phyloP scores from a whole-genome alignment of 2,888 invertebrate species.

The Oscheius onirici region DNA sequence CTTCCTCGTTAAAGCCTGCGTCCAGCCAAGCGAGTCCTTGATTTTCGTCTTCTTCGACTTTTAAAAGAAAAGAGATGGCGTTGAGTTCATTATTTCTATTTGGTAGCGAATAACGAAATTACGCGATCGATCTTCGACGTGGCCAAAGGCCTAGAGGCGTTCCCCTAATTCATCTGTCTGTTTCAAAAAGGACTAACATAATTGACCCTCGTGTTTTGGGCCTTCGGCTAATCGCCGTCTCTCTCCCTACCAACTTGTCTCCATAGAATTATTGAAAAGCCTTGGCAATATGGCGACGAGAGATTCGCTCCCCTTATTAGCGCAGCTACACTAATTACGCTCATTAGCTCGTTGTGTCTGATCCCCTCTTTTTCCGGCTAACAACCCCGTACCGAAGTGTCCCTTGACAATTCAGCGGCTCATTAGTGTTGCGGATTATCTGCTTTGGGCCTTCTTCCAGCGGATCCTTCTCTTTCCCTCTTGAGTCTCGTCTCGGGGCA shows the following conservation, averaged over 20 bases:
- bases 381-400: not conserved
- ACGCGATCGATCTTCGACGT: constrained; percentile 26
- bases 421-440: constrained; percentile 33
- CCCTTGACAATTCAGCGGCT: not conserved
- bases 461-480: not conserved
- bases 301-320: not conserved
- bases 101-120: constrained; percentile 28
- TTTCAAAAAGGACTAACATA: not conserved
- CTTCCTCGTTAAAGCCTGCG: too few relatives aligned
- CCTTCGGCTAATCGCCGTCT: too few relatives aligned
- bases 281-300: not conserved
- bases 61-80: not conserved
- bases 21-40: too few relatives aligned
- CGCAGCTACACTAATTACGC: constrained; percentile 14
- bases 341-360: constrained; percentile 4
- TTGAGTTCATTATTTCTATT: constrained; percentile 31
- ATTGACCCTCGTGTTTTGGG: too few relatives aligned
- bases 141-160: not conserved
- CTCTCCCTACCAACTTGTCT: too few relatives aligned
- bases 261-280: too few relatives aligned
- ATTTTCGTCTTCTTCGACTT: not conserved
- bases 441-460: not conserved
- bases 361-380: not conserved
- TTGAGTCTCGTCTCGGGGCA: not conserved
- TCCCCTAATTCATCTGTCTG: constrained; percentile 20